Percentiles rank a stretch among this genome's conserved stretches.
These are phyloP conservation scores for Turritopsis dohrnii DNA, from an alignment of 30 jellyfish, hydroid and myxozoan species.

Conservation along the genomic window DNA sequence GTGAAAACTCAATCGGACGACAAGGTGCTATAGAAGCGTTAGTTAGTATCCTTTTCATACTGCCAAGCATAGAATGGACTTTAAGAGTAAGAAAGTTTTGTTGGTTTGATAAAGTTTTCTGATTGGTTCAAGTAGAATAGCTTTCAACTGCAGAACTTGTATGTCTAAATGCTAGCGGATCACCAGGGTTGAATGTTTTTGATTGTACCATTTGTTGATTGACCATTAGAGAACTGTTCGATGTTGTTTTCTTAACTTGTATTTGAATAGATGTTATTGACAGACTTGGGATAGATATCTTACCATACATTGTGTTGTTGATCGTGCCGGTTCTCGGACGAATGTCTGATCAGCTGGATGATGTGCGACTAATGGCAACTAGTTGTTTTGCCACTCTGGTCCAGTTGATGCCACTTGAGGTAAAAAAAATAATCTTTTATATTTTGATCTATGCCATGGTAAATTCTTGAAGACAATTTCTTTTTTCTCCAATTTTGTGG, in stretches of 20 bases:
- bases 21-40: conserved; percentile 97
- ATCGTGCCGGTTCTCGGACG: conserved; percentile 93
- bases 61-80: too few species aligned
- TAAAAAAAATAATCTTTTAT: too few species aligned
- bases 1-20: conserved; percentile 63
- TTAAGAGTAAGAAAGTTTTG: too few species aligned
- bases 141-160: too few species aligned
- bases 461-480: too few species aligned
- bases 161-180: too few species aligned
- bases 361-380: conserved; percentile 75
- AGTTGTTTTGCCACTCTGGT: conserved; percentile 92
- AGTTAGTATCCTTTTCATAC: conserved; percentile 67
- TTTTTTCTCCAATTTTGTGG: too few species aligned
- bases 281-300: conserved; percentile 51
- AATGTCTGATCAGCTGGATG: conserved; percentile 86
- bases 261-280: conserved; percentile 59
- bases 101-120: too few species aligned
- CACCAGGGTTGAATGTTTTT: too few species aligned
- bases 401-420: conserved; percentile 97
- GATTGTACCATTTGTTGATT: too few species aligned
- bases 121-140: too few species aligned
- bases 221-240: background rate
- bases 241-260: background rate
- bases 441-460: too few species aligned
- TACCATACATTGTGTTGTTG: conserved; percentile 84